Evolutionary conservation across 2,113 vertebrate species (phyloP).

Genomic region (Chlorodrepanis virens): DNA sequence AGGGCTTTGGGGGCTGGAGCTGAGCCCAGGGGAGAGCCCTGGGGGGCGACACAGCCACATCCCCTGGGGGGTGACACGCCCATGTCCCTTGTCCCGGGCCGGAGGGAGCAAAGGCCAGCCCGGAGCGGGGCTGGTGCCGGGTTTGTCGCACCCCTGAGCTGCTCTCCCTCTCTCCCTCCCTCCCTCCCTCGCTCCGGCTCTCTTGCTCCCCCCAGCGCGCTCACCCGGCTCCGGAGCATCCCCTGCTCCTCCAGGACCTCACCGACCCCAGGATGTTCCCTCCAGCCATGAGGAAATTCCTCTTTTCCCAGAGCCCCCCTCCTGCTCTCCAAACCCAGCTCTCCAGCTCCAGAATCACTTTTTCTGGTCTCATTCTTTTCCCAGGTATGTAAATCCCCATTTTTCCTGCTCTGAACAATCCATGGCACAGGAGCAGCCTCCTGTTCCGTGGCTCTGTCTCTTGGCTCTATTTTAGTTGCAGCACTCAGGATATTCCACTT

Average conservation of each 20-base stretch:
- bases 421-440: background rate
- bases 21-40: background rate
- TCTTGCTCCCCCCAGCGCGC: background rate
- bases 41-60: fast-evolving
- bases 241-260: background rate
- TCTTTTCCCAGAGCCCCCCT: background rate
- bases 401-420: background rate
- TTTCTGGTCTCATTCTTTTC: fast-evolving
- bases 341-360: fast-evolving
- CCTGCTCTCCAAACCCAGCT: background rate
- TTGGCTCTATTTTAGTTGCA: background rate
- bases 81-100: fast-evolving
- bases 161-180: background rate
- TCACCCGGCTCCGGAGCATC: background rate
- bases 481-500: background rate
- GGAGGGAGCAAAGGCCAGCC: background rate
- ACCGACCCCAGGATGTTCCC: fast-evolving
- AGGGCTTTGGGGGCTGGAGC: background rate
- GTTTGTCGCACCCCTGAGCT: background rate
- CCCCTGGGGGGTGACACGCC: background rate
- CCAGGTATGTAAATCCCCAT: background rate
- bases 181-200: background rate
- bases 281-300: background rate
- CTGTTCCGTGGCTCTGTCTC: fast-evolving
- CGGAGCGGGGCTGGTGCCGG: fast-evolving